Conservation (phyloP, 2,113 vertebrate species). For the Oophaga pumilio region DNA sequence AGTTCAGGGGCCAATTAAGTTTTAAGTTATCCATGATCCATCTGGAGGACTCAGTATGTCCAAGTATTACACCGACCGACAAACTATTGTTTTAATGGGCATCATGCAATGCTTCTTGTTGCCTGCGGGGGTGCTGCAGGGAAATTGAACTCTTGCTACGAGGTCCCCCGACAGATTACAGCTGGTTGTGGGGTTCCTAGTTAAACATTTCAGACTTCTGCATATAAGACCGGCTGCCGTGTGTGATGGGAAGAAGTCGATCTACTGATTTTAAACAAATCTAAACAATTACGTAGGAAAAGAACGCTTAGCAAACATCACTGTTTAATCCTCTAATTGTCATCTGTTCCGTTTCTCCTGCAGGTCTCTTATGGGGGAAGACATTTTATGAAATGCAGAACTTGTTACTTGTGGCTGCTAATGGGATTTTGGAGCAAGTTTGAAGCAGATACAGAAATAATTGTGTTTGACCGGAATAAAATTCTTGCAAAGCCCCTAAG, state of each 20-base stretch:
- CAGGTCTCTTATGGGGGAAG: conserved; percentile 67
- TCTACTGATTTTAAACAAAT: conserved; percentile 17
- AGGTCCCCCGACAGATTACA: not conserved
- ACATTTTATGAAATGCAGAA: conserved; percentile 67
- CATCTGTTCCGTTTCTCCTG: conserved; percentile 61
- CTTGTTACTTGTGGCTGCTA: conserved; percentile 66
- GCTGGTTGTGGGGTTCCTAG: not conserved
- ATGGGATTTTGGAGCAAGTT: conserved; percentile 70
- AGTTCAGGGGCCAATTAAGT: too few relatives aligned
- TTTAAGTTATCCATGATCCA: too few relatives aligned
- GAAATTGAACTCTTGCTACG: not conserved
- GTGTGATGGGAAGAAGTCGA: not conserved
- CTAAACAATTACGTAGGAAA: conserved; percentile 59
- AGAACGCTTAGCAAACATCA: conserved; percentile 54
- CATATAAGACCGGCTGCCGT: not conserved
- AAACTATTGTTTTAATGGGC: not conserved
- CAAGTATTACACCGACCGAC: too few relatives aligned
- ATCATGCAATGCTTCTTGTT: not conserved
- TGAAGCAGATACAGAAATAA: conserved; percentile 70
- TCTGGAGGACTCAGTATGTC: too few relatives aligned
- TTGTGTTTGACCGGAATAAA: conserved; percentile 71
- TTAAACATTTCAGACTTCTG: not conserved
- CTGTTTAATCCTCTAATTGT: conserved; percentile 64
- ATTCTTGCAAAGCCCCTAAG: conserved; percentile 72
- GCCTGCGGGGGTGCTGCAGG: not conserved